Percentiles rank a stretch among this genome's conserved stretches.
Conservation (phyloP, 2,888 invertebrate species). For the Amorpha juglandis region DNA sequence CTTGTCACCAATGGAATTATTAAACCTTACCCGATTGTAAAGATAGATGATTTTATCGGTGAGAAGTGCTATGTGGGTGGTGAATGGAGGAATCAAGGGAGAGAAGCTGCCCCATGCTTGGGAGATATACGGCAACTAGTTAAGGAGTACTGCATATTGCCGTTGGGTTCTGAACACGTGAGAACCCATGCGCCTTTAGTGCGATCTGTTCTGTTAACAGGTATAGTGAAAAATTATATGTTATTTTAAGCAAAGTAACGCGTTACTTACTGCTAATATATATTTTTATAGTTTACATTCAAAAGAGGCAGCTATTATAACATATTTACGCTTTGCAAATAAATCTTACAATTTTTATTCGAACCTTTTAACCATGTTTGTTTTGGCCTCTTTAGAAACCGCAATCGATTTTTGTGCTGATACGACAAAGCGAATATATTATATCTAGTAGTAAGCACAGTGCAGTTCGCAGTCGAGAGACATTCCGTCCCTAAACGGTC, state of each 20-base stretch:
- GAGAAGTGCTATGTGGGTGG: constrained; percentile 89
- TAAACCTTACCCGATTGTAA: constrained; percentile 88
- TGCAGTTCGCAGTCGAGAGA: too few relatives aligned
- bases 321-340: too few relatives aligned
- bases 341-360: too few relatives aligned
- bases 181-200: constrained; percentile 89
- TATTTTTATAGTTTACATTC: not conserved
- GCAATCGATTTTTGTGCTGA: too few relatives aligned
- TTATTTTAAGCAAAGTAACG: not conserved
- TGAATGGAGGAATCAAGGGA: constrained; percentile 74
- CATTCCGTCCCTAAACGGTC: too few relatives aligned
- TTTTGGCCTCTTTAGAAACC: too few relatives aligned
- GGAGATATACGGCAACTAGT: constrained; percentile 94
- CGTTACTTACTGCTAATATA: not conserved
- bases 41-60: constrained; percentile 90
- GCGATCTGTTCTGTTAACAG: constrained; percentile 92
- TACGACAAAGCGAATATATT: too few relatives aligned
- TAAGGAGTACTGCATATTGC: constrained; percentile 94
- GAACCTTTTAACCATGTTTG: too few relatives aligned
- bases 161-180: constrained; percentile 89
- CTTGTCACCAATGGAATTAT: constrained; percentile 96
- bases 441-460: too few relatives aligned
- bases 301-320: too few relatives aligned
- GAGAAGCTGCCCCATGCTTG: constrained; percentile 82
- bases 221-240: constrained; percentile 47